Evolutionary conservation across 2,797 vertebrate genomes (phyloP).

Genomic region (Phoxinus dragarum): DNA sequence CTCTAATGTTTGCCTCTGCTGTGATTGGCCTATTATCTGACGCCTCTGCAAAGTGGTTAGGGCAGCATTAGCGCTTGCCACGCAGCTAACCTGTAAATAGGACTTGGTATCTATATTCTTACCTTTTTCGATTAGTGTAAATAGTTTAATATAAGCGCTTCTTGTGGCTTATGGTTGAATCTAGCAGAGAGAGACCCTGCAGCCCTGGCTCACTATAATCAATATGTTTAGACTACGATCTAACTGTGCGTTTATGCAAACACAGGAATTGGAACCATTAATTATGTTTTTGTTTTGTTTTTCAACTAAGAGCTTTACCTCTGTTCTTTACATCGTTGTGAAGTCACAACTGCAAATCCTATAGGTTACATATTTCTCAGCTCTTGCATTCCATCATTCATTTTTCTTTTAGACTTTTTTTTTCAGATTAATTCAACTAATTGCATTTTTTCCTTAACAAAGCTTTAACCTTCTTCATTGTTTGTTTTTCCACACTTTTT

Average conservation of each 20-base stretch:
- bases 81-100: slow-evolving; percentile 58
- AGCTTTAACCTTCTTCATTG: not conserved
- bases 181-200: slow-evolving; percentile 45
- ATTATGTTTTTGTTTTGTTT: not conserved
- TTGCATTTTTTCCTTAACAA: not conserved
- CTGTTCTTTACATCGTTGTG: not conserved
- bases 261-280: slow-evolving; percentile 19
- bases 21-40: slow-evolving; percentile 34
- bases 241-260: not conserved
- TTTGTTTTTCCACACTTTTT: not conserved
- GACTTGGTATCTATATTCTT: slow-evolving; percentile 52
- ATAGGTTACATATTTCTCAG: not conserved
- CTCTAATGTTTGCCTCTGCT: slow-evolving; percentile 43
- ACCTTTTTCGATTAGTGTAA: slow-evolving; percentile 53
- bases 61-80: slow-evolving; percentile 33
- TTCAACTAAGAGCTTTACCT: not conserved
- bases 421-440: not conserved
- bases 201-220: slow-evolving; percentile 27
- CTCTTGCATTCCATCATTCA: slow-evolving; percentile 28
- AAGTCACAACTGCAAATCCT: not conserved
- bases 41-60: slow-evolving; percentile 50
- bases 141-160: slow-evolving; percentile 52
- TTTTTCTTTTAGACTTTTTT: not conserved
- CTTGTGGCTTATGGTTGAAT: slow-evolving; percentile 32
- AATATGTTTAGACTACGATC: slow-evolving; percentile 12